Evolutionary conservation across 2,797 vertebrate species (phyloP).

Genomic region (Phylloscopus collybita): DNA sequence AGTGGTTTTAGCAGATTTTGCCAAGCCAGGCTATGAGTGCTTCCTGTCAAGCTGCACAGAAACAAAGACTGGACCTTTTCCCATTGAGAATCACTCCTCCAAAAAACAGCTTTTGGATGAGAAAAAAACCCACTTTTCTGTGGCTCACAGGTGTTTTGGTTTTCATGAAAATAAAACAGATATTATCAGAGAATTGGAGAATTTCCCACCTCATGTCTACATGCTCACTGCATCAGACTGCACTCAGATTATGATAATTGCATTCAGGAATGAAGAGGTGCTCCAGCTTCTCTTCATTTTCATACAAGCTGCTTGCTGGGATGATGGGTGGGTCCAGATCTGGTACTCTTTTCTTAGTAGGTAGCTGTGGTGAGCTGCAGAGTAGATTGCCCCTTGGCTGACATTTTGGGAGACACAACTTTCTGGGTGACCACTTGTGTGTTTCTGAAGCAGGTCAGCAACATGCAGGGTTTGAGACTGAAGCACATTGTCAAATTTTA

Average conservation of each 20-base stretch:
- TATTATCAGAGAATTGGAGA: background rate
- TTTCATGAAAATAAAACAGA: background rate
- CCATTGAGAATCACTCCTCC: background rate
- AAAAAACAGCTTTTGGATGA: background rate
- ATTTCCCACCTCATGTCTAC: background rate
- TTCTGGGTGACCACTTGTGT: background rate
- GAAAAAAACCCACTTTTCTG: background rate
- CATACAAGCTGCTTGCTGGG: background rate
- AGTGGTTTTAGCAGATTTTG: background rate
- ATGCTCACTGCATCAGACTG: background rate
- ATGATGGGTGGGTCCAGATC: background rate
- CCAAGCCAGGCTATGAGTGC: background rate
- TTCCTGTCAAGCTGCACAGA: conserved; percentile 13
- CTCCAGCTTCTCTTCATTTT: background rate
- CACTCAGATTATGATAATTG: background rate
- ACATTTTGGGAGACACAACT: background rate
- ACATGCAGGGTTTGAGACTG: background rate
- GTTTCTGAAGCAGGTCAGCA: background rate
- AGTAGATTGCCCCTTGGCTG: background rate
- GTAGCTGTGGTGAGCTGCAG: background rate
- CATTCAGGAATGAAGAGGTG: background rate
- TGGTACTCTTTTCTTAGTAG: background rate
- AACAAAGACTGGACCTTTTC: background rate
- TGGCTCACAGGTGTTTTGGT: background rate
- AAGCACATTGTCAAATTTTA: background rate